Percentiles rank a stretch among this genome's conserved stretches.
These are phyloP conservation scores for Seriola rivoliana DNA, from an alignment of 2,113 vertebrate species.

Conservation along the genomic window DNA sequence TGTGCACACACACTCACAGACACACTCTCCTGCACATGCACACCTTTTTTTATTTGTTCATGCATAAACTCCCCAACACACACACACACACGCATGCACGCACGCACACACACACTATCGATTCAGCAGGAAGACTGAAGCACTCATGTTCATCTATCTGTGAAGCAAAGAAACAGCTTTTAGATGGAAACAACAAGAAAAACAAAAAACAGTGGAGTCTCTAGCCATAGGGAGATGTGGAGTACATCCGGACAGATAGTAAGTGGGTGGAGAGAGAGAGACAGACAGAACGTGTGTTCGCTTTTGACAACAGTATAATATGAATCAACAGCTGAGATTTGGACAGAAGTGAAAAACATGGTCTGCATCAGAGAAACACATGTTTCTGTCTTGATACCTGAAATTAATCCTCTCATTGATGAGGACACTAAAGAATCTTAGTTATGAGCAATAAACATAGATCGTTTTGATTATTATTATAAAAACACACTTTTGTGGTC, in stretches of 20 bases:
- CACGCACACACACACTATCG: slow-evolving; percentile 3
- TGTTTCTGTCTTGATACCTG: slow-evolving; percentile 6
- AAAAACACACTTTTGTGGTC: slow-evolving; percentile 6
- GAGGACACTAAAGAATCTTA: slow-evolving; percentile 22
- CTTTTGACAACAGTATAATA: slow-evolving; percentile 39
- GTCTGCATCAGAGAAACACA: slow-evolving; percentile 53
- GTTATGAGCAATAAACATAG: slow-evolving; percentile 47
- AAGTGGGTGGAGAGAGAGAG: slow-evolving; percentile 17
- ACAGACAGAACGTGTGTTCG: slow-evolving; percentile 36
- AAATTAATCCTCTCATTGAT: slow-evolving; percentile 43
- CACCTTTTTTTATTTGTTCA: slow-evolving; percentile 7
- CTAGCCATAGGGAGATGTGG: slow-evolving; percentile 7
- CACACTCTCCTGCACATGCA: not conserved
- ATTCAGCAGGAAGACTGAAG: slow-evolving; percentile 50
- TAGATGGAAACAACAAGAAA: slow-evolving; percentile 28
- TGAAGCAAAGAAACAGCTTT: slow-evolving; percentile 37
- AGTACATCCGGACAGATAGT: slow-evolving; percentile 1
- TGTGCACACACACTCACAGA: slow-evolving; percentile 17
- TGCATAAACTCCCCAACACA: slow-evolving; percentile 2
- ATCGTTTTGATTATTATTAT: slow-evolving; percentile 27
- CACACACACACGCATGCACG: not conserved
- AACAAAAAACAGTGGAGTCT: slow-evolving; percentile 4
- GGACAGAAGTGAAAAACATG: slow-evolving; percentile 52
- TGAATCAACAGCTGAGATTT: slow-evolving; percentile 58
- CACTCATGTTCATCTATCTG: slow-evolving; percentile 21